A percentile compares a stretch with the other conserved stretches of the same genome.
Conservation (phyloP, 2,888 invertebrate genomes). For the Prostheceraeus crozeri region DNA sequence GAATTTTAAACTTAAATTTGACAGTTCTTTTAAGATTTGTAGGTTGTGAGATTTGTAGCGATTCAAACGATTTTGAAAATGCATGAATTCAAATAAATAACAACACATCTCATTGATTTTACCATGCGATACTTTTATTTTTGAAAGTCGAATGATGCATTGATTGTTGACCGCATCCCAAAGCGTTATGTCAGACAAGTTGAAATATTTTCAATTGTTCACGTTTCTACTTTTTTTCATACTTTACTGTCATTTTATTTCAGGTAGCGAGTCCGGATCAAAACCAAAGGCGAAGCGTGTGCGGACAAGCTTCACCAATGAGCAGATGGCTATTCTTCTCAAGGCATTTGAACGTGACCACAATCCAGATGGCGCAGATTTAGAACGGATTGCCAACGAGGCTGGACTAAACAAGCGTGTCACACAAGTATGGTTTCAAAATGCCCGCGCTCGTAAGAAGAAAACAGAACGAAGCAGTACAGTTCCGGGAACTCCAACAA, state of each 20-base stretch:
- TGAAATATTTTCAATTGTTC: too few species aligned
- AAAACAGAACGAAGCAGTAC: slow-evolving; percentile 31
- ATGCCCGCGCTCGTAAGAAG: slow-evolving; percentile 38
- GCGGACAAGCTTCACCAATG: slow-evolving; percentile 37
- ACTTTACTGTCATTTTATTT: not conserved
- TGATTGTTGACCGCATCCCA: too few species aligned
- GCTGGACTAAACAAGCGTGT: slow-evolving; percentile 38
- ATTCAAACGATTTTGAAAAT: too few species aligned
- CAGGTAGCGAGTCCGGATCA: slow-evolving; percentile 25
- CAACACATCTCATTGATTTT: too few species aligned
- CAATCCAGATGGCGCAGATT: slow-evolving; percentile 37
- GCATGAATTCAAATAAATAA: too few species aligned
- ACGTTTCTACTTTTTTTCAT: not conserved
- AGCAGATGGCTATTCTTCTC: slow-evolving; percentile 37
- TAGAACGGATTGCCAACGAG: slow-evolving; percentile 36
- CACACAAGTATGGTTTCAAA: slow-evolving; percentile 39
- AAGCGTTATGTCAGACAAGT: too few species aligned
- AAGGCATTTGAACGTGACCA: slow-evolving; percentile 34
- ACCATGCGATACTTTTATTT: too few species aligned
- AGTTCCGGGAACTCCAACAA: too few species aligned
- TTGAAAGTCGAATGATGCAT: too few species aligned
- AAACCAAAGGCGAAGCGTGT: slow-evolving; percentile 33
- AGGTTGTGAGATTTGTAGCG: too few species aligned
- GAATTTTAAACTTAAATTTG: too few species aligned
- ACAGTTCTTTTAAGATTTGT: too few species aligned